Percentiles rank a stretch among this genome's conserved stretches.
These are phyloP conservation scores for Pinna nobilis DNA, from an alignment of 1,140 invertebrate species.

Conservation along the genomic window DNA sequence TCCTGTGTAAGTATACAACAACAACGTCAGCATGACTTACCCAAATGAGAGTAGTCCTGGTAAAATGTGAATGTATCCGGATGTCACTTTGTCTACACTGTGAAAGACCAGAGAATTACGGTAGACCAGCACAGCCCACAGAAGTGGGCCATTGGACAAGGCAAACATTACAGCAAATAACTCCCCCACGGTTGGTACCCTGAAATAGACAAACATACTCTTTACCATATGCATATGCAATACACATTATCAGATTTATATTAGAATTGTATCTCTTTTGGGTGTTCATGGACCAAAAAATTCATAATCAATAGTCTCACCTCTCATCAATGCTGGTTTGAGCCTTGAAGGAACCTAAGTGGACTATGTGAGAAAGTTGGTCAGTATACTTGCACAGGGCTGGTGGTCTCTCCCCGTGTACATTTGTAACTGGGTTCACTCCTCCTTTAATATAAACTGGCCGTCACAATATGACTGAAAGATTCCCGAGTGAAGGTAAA, in stretches of 20 bases:
- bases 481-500: no score
- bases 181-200: constrained; percentile 31
- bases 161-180: constrained; percentile 61
- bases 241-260: not conserved
- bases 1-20: not conserved
- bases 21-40: constrained; percentile 46
- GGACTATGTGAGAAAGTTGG: not conserved
- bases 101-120: constrained; percentile 69
- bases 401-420: no score
- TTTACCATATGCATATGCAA: not conserved
- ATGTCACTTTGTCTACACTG: constrained; percentile 67
- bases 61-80: constrained; percentile 66
- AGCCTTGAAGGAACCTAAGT: no score
- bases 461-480: no score
- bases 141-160: constrained; percentile 63
- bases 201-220: no score
- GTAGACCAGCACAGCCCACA: constrained; percentile 64
- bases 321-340: not conserved
- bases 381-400: no score
- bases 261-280: not conserved
- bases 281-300: not conserved
- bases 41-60: constrained; percentile 62
- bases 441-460: no score
- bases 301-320: not conserved
- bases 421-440: no score